Evolutionary conservation across 2,888 invertebrate genomes (phyloP).

Genomic region (Melanostoma mellinum): DNA sequence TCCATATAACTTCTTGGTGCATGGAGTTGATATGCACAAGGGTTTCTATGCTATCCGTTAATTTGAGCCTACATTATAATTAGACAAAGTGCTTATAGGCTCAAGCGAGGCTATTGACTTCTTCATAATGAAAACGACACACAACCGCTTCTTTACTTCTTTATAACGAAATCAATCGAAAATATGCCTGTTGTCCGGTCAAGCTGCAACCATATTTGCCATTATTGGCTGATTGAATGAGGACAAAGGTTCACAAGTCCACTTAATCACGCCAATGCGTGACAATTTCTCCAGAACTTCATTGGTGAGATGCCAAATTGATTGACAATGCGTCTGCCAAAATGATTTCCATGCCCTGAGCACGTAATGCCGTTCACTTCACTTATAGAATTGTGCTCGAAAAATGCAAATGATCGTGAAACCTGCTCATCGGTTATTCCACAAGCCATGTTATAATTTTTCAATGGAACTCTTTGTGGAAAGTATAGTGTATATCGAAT

Average conservation of each 20-base stretch:
- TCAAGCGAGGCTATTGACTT: constrained; percentile 41
- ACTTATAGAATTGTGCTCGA: constrained; percentile 40
- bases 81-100: constrained; percentile 42
- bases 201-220: constrained; percentile 43
- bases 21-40: constrained; percentile 37
- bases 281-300: constrained; percentile 66
- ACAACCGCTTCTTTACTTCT: background rate
- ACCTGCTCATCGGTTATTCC: constrained; percentile 59
- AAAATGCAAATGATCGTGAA: constrained; percentile 59
- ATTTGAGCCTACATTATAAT: constrained; percentile 61
- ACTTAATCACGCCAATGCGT: constrained; percentile 45
- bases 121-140: background rate
- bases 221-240: constrained; percentile 66
- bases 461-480: constrained; percentile 38
- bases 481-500: background rate
- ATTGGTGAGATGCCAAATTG: constrained; percentile 60
- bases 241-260: constrained; percentile 60
- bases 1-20: background rate
- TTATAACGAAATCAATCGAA: constrained; percentile 9
- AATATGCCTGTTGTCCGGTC: constrained; percentile 23
- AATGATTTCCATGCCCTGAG: constrained; percentile 56
- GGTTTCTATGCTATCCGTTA: constrained; percentile 43
- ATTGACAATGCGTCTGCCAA: constrained; percentile 68
- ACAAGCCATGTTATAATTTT: constrained; percentile 29
- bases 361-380: constrained; percentile 48